A percentile compares a stretch with the other conserved stretches of the same genome.
Conservation (phyloP, 2,888 invertebrate genomes). For the Choristoneura rosaceana region DNA sequence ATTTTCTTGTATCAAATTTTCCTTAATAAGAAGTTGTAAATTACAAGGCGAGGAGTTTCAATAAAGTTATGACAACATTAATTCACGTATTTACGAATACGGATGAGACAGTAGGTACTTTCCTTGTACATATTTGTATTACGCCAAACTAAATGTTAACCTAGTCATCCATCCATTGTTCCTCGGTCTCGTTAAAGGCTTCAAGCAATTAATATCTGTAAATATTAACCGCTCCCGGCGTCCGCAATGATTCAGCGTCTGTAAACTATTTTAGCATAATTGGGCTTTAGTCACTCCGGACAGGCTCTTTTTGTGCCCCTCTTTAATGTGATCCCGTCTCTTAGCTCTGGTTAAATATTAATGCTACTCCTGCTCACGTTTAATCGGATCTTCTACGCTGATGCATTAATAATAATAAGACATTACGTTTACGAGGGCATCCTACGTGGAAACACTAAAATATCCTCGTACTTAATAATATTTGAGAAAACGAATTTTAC, state of each 20-base stretch:
- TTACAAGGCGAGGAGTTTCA: not conserved
- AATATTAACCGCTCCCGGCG: slow-evolving; percentile 26
- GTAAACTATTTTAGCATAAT: slow-evolving; percentile 44
- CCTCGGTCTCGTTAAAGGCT: slow-evolving; percentile 23
- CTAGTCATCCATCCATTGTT: slow-evolving; percentile 27
- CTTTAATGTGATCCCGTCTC: slow-evolving; percentile 36
- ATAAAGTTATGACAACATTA: slow-evolving; percentile 7
- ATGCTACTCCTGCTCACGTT: slow-evolving; percentile 12
- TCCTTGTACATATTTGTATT: slow-evolving; percentile 13
- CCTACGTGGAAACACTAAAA: not conserved
- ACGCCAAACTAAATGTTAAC: slow-evolving; percentile 29
- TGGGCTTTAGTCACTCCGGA: slow-evolving; percentile 39
- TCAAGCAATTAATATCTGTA: slow-evolving; percentile 37
- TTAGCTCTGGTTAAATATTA: slow-evolving; percentile 34
- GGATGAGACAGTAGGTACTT: not conserved
- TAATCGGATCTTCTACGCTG: slow-evolving; percentile 4
- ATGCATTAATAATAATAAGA: slow-evolving; percentile 17
- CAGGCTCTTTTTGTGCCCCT: slow-evolving; percentile 41
- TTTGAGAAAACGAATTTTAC: not conserved
- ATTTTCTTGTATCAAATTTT: slow-evolving; percentile 3
- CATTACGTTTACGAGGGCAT: not conserved
- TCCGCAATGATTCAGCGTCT: slow-evolving; percentile 45
- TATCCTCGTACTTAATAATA: not conserved
- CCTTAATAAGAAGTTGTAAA: not conserved
- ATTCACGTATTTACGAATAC: not conserved